These are phyloP conservation scores for Cephus sareptanus DNA, from an alignment of 2,888 invertebrate species.

Conservation along the genomic window DNA sequence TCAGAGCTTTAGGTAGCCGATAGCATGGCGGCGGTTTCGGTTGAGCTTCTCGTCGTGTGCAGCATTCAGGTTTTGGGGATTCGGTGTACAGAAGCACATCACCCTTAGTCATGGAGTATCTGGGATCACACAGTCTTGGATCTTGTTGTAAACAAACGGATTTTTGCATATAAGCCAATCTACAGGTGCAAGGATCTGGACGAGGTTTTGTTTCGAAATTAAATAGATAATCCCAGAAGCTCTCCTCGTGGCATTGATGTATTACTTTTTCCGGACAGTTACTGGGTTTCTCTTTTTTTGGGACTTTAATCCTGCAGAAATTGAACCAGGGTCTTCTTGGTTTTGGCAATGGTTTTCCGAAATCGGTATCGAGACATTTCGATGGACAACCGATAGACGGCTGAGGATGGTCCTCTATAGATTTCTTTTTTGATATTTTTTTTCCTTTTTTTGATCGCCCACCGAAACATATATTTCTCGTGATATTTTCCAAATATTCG, in stretches of 20 bases:
- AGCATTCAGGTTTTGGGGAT: neutral
- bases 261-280: conserved; percentile 1
- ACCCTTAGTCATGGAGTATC: conserved; percentile 32
- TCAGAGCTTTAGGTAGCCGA: conserved; percentile 32
- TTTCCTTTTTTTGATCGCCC: neutral
- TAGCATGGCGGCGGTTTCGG: conserved; percentile 30
- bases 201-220: conserved; percentile 15
- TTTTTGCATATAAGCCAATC: conserved; percentile 1
- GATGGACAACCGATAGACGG: conserved; percentile 18
- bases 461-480: neutral
- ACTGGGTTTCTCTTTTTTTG: conserved; percentile 12
- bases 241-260: conserved; percentile 11
- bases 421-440: neutral
- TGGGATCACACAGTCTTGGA: conserved; percentile 34
- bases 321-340: conserved; percentile 13
- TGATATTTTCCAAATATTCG: neutral
- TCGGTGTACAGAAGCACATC: conserved; percentile 34
- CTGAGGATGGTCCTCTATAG: neutral
- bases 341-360: conserved; percentile 12
- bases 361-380: conserved; percentile 15
- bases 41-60: conserved; percentile 21
- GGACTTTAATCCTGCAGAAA: conserved; percentile 24
- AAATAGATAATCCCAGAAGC: conserved; percentile 29
- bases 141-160: conserved; percentile 13
- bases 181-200: conserved; percentile 24